A percentile compares a stretch with the other conserved stretches of the same genome.
phyloP scores from a whole-genome alignment of 1,140 invertebrate genomes.

The Macrobrachium rosenbergii region DNA sequence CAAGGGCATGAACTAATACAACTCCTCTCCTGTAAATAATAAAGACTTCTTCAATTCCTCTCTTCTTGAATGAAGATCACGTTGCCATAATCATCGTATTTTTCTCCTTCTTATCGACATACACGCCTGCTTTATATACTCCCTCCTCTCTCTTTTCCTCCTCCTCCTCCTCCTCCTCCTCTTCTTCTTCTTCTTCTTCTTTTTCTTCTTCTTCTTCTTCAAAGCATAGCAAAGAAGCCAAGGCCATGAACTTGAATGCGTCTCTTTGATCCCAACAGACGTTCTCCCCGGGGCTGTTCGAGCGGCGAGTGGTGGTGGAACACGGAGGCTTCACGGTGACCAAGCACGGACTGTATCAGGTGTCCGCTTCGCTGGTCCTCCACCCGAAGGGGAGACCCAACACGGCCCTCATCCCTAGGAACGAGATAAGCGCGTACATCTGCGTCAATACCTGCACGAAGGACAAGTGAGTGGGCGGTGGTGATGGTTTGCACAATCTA shows the following conservation, averaged over 20 bases:
- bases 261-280: constrained; percentile 25
- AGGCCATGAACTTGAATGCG: neutral
- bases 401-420: constrained; percentile 15
- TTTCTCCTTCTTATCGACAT: too few species aligned
- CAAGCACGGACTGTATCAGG: constrained; percentile 49
- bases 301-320: constrained; percentile 52
- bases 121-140: too few species aligned
- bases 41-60: too few species aligned
- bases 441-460: constrained; percentile 44
- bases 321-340: constrained; percentile 53
- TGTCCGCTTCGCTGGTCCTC: constrained; percentile 46
- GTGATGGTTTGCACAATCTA: neutral
- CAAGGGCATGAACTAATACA: too few species aligned
- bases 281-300: constrained; percentile 54
- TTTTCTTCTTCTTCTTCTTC: neutral
- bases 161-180: too few species aligned
- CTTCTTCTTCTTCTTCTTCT: neutral
- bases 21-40: too few species aligned
- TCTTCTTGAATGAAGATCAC: too few species aligned
- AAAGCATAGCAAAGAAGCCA: neutral
- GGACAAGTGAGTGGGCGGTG: constrained; percentile 29
- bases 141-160: too few species aligned
- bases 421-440: constrained; percentile 50
- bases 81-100: too few species aligned
- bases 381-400: constrained; percentile 32